phyloP scores from a whole-genome alignment of 2,113 vertebrate species.

The Pollachius pollachius region DNA sequence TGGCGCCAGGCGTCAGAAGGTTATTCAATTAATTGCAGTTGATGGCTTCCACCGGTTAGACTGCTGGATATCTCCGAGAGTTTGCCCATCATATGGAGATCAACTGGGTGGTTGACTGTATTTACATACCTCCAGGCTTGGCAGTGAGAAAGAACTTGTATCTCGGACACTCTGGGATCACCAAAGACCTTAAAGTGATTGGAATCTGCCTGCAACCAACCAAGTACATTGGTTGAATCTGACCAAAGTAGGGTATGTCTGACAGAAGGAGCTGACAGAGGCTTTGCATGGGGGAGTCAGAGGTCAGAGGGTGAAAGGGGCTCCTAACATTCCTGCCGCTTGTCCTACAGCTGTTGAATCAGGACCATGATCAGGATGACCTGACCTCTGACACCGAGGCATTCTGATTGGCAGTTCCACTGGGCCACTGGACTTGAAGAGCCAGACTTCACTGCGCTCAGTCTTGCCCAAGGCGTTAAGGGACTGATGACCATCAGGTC shows the following conservation, averaged over 20 bases:
- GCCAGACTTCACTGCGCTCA: neutral
- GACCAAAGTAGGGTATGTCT: neutral
- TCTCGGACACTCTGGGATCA: neutral
- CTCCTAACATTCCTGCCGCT: neutral
- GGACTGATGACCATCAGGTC: neutral
- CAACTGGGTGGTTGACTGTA: neutral
- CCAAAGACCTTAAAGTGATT: neutral
- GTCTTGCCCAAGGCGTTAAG: neutral
- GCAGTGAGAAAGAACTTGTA: no score
- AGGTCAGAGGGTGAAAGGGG: neutral
- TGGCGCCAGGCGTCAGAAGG: no score
- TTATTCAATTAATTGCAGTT: no score
- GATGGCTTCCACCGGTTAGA: no score
- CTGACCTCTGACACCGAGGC: constrained; percentile 1
- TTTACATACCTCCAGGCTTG: no score
- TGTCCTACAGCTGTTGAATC: neutral
- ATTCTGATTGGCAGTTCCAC: constrained; percentile 3
- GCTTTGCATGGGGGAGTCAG: neutral
- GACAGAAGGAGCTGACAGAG: neutral
- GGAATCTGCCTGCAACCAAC: no score
- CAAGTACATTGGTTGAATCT: no score
- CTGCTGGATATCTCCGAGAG: no score
- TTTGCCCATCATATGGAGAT: neutral
- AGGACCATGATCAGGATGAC: neutral
- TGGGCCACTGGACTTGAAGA: constrained; percentile 3